Conservation (phyloP, 2,797 vertebrate species). For the Xenopus petersii region DNA sequence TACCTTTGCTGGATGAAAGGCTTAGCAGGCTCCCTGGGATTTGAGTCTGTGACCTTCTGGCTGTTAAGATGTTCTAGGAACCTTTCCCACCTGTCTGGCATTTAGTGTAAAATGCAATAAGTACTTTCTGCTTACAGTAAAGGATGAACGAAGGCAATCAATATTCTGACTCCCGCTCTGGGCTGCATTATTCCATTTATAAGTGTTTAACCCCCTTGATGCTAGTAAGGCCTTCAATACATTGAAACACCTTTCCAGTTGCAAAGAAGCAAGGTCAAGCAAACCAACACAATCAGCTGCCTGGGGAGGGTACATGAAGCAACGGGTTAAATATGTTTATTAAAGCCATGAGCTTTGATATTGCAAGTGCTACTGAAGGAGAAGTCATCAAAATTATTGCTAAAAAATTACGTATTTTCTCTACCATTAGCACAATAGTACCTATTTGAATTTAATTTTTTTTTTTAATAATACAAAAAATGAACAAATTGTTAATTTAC, state of each 20-base stretch:
- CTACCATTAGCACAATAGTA: no score
- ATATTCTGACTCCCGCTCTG: slow-evolving; percentile 5
- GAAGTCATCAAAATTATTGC: no score
- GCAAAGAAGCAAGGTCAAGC: not conserved
- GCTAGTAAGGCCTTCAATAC: not conserved
- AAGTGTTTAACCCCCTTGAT: slow-evolving; percentile 7
- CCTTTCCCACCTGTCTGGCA: slow-evolving; percentile 48
- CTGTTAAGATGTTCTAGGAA: slow-evolving; percentile 46
- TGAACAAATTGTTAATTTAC: no score
- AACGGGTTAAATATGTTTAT: no score
- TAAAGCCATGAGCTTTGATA: no score
- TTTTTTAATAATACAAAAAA: no score
- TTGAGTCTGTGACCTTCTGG: slow-evolving; percentile 45
- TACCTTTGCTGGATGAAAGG: slow-evolving; percentile 46
- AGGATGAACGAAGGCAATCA: slow-evolving; percentile 30
- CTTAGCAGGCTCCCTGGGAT: slow-evolving; percentile 40
- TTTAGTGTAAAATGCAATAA: slow-evolving; percentile 50
- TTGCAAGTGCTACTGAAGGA: no score
- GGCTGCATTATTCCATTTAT: not conserved
- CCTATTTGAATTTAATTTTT: no score
- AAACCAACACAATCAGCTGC: not conserved
- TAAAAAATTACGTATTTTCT: no score
- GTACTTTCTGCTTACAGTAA: slow-evolving; percentile 49
- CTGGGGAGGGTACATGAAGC: no score
- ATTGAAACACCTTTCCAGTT: not conserved